Conservation (phyloP, 2,113 vertebrate genomes). For the Elanoides forficatus region DNA sequence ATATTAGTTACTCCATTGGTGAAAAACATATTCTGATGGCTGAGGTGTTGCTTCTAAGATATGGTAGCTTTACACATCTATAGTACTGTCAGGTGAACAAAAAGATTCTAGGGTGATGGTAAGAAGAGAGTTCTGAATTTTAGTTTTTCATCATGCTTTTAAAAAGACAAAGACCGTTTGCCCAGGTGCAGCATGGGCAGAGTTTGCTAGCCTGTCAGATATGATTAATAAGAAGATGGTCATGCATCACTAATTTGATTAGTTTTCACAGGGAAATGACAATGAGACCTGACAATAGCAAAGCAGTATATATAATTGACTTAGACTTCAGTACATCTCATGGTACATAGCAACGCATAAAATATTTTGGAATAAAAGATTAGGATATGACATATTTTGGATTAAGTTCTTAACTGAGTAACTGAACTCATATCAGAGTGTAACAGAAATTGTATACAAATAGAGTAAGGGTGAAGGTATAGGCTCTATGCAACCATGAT, state of each 20-base stretch:
- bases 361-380: neutral
- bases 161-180: neutral
- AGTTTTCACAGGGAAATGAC: neutral
- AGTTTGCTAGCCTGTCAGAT: neutral
- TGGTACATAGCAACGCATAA: neutral
- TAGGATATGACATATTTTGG: neutral
- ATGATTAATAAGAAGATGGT: neutral
- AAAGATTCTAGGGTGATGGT: neutral
- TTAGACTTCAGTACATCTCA: neutral
- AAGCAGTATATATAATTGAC: neutral
- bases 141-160: neutral
- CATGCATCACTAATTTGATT: neutral
- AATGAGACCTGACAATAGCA: neutral
- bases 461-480: neutral
- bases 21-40: neutral
- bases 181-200: neutral
- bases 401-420: neutral
- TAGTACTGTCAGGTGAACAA: neutral
- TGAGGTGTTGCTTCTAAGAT: neutral
- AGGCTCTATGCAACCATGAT: neutral
- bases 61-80: neutral
- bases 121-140: neutral
- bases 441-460: neutral
- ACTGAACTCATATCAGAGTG: neutral
- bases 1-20: neutral